Base-by-base conservation (phyloP, 1,140 invertebrate genomes). In the Polypedilum pembai region DNA sequence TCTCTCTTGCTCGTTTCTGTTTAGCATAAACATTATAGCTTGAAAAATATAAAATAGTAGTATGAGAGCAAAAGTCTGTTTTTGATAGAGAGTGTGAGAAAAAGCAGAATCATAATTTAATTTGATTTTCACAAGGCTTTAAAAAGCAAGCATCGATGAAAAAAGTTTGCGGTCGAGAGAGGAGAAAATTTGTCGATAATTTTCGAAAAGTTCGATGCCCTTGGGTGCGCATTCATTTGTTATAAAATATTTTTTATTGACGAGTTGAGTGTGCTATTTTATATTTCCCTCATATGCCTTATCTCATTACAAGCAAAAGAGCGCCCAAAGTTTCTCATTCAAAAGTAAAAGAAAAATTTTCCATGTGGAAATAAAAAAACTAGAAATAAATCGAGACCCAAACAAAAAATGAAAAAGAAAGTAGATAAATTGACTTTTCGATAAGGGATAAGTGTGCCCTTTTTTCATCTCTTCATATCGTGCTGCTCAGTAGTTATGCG, bases 391-490 rank as follows among this genome's bases (percentile, higher is more conserved):
- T 56, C 45, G 45, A 56, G 45, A 56, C 45, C 45, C 45, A 56
- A 56, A 18, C 65, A 18, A 8, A 20, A 20, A 69, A 8, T 18
- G 8, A 18, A 3, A 5, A 33, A 5, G 24, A 33, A 69, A 69
- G 20, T 69, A 20, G 65, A 69, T 69, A 69, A 69, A 69, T 69
- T 18, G 65, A 69, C 65, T 69, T 69, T 69, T 69, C 65, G 65
- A 69, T 69, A 69, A 69, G 65, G 65, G 65, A 56, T 56, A 56
- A 56, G 45, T 56, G 45, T 56, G 45, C 45, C 45, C n/a, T 56
- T 56, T 56, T 56, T n/a, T 12, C 45, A n/a, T 56, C 3, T 4
- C n/a, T 56, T 56, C 3, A 15, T 12, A 56, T 4, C 15, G 12
- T 56, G 12, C 12, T 56, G 12, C 3, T 56, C 5, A 33, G 24